Base-by-base conservation (phyloP, 2,888 invertebrate species). In the Taphrorychus bicolor region DNA sequence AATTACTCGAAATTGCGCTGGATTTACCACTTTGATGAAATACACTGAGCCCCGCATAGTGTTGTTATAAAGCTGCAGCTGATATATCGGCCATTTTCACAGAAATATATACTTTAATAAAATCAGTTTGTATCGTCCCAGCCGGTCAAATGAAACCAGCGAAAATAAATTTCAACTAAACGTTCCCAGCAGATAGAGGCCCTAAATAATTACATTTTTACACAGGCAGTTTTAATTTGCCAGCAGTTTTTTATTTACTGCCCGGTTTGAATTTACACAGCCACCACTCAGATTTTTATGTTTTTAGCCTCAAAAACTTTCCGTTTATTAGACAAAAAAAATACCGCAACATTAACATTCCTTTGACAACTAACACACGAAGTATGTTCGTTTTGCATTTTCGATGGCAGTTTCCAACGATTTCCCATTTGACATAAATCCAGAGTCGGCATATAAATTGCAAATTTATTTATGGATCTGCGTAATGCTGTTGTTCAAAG, bases 31-130 rank as follows among this genome's bases (percentile, higher is more conserved):
- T n/a, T n/a, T n/a, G n/a, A n/a, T n/a, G n/a, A n/a, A n/a, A n/a
- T n/a, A n/a, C n/a, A n/a, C n/a, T n/a, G n/a, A n/a, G n/a, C n/a
- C n/a, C n/a, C n/a, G n/a, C n/a, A n/a, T n/a, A n/a, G n/a, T n/a
- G n/a, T n/a, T n/a, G n/a, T n/a, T n/a, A n/a, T n/a, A n/a, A n/a
- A n/a, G n/a, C 32, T 32, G 32, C 32, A 32, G 11, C 32, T 32
- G 32, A 32, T 32, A 32, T 32, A 32, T 32, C 11, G 32, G 7
- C 32, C 32, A 11, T 11, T 32, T 32, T 32, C 32, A 32, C 48
- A 14, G 48, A 19, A 59, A 66, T 66, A 66, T 54, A 66, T 66
- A 59, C 40, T 59, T 66, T 66, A 59, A 66, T 66, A 52, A 58
- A 54, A 59, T 54, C 52, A 48, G 16, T 32, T 54, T 66, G 54